Evolutionary conservation across 2,113 vertebrate species (phyloP), one percentile per base, ranked within the genome.

Genomic region (Tylochromis polylepis): DNA sequence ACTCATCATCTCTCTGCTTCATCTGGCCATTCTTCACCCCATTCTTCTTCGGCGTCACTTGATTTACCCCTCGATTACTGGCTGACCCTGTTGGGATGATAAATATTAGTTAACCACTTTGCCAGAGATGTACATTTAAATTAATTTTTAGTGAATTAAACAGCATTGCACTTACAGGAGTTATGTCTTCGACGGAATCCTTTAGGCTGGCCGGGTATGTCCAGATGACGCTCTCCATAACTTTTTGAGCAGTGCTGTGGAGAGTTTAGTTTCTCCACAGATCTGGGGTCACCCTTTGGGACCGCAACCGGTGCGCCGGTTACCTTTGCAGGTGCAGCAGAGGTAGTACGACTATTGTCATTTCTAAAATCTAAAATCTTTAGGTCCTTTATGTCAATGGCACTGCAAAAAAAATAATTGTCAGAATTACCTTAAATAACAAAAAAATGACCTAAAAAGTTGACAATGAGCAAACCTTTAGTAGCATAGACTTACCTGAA

Each of bases 331-430:
- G 90, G 91, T 83, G 72, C 58, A 94, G 95, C 95, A 41, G 95
- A 65, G 43, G 80, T 77, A 53, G 78, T 92, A 78, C 55, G 96
- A 1, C 91, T 91, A 55, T 93, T 96, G 1, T 96, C 97, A 72
- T 97, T 97, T 89, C 97, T 88, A 56, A 96, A 94, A 53, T 97
- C 97, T 94, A 99, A 92, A 82, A 99, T 99, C 96, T 99, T 99
- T 77, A 99, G 96, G 81, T 99, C 98, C 18, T 97, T 98, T 87
- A 99, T 99, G 92, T 99, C 99, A 93, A 98, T 98, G 83, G 99
- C 99, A 95, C 99, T 99, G 88, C 12, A 81, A 22, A 55, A 8
- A 10, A 77, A 24, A 75, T 22, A 10, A 4, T 15, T 8, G 70
- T 34, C 8, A 82, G 82, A 27, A 46, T 31, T 2, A 34, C 4